phyloP scores from a whole-genome alignment of 1,140 invertebrate genomes.

The Stratiolaelaps scimitus region DNA sequence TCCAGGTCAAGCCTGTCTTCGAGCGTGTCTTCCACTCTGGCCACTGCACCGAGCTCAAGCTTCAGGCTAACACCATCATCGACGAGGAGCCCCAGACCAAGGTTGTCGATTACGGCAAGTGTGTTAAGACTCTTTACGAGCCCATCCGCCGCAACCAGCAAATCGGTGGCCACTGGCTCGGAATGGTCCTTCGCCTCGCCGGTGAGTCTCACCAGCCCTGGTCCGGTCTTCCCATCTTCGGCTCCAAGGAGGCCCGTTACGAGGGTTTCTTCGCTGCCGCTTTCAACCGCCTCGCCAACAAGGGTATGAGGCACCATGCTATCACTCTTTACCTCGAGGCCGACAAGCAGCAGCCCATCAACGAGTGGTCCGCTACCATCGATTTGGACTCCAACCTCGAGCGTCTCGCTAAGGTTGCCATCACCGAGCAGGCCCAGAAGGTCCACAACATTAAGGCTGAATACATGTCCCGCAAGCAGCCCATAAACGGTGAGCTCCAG shows the following conservation, averaged over 20 bases:
- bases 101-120: conserved; percentile 5
- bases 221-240: conserved; percentile 4
- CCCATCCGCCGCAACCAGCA: conserved; percentile 9
- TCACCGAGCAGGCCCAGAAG: conserved; percentile 3
- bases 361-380: conserved; percentile 10
- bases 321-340: conserved; percentile 20
- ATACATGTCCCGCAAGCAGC: conserved; percentile 11
- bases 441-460: conserved; percentile 4
- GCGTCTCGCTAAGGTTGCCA: background rate
- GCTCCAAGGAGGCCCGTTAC: background rate
- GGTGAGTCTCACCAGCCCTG: conserved; percentile 28
- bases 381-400: conserved; percentile 8
- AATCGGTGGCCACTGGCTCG: background rate
- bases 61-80: conserved; percentile 7
- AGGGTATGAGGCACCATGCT: conserved; percentile 18
- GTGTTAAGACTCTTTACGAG: conserved; percentile 2
- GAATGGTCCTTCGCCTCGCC: conserved; percentile 13
- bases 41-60: conserved; percentile 28
- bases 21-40: conserved; percentile 27
- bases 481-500: background rate
- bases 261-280: background rate
- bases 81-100: background rate
- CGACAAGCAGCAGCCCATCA: conserved; percentile 17
- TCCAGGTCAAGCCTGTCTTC: conserved; percentile 12
- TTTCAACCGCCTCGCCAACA: conserved; percentile 16